Evolutionary conservation across 1,140 invertebrate genomes (phyloP).

Genomic region (Listronotus bonariensis): DNA sequence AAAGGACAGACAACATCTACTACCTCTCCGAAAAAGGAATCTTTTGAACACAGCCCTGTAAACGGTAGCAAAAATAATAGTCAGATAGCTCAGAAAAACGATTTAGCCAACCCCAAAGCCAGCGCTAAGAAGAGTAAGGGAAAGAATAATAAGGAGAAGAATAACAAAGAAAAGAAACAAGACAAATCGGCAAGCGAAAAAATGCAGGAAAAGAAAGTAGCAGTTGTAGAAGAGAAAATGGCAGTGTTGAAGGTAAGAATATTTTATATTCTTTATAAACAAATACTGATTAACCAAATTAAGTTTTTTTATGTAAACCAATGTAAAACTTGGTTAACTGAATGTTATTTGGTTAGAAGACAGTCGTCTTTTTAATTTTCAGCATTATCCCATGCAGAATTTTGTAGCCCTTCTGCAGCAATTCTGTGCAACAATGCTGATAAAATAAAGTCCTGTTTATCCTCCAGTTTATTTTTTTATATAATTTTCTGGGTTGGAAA

Average conservation of each 20-base stretch:
- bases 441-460: no score
- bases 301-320: no score
- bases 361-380: no score
- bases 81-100: neutral
- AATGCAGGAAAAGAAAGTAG: slow-evolving; percentile 7
- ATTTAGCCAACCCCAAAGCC: neutral
- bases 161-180: neutral
- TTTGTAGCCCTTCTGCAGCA: no score
- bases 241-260: slow-evolving; percentile 7
- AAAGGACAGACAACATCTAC: neutral
- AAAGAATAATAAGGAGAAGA: neutral
- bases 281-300: no score
- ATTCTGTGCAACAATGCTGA: no score
- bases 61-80: neutral
- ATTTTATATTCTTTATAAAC: no score
- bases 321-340: no score
- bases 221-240: slow-evolving; percentile 10
- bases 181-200: slow-evolving; percentile 3
- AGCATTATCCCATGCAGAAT: no score
- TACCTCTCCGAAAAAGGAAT: slow-evolving; percentile 3
- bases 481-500: no score
- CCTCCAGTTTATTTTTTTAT: no score
- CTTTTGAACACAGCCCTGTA: neutral
- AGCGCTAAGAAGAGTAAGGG: neutral
- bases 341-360: no score